Evolutionary conservation across 2,113 vertebrate species (phyloP), one percentile per base, ranked within the genome.

Genomic region (Ifrita kowaldi): DNA sequence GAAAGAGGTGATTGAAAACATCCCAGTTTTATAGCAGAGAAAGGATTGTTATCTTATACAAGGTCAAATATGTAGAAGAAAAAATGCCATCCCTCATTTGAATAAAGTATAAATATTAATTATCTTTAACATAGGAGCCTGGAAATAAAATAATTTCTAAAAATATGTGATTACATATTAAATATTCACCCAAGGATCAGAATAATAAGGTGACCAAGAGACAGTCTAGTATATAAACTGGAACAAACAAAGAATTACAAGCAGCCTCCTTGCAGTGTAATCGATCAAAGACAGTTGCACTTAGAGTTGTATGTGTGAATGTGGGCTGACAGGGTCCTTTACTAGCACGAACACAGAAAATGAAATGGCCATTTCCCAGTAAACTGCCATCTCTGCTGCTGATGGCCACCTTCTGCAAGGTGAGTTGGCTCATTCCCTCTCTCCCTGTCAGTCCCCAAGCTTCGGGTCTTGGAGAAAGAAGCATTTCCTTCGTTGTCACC

Each of bases 21-120:
- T 68, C 60, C 21, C 60, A 27, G 30, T 79, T 93, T 91, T 68
- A 84, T 12, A 80, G 55, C 55, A 92, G 35, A 50, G 53, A 75
- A 88, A 93, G 39, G 30, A 52, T 85, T 86, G 18, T 64, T 93
- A 42, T 95, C 50, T 82, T 44, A 86, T n/a, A 88, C 84, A 95
- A 98, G 89, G 95, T 97, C 93, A 95, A 86, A 96, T 28, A 92
- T 7, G 11, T 47, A 89, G 73, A 83, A 60, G 30, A 63, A 92
- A 68, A 84, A 81, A 82, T 53, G 84, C 47, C 35, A 73, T 28
- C 21, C 13, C 56, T 95, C 64, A 84, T 93, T 89, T 96, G 84
- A 97, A 87, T 95, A 85, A 96, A 92, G 53, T 83, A 96, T 96
- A 98, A 97, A 96, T 97, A 97, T 97, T 97, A 91, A 97, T 97